phyloP scores from a whole-genome alignment of 2,113 vertebrate genomes.

The Orientallactaga bullata region DNA sequence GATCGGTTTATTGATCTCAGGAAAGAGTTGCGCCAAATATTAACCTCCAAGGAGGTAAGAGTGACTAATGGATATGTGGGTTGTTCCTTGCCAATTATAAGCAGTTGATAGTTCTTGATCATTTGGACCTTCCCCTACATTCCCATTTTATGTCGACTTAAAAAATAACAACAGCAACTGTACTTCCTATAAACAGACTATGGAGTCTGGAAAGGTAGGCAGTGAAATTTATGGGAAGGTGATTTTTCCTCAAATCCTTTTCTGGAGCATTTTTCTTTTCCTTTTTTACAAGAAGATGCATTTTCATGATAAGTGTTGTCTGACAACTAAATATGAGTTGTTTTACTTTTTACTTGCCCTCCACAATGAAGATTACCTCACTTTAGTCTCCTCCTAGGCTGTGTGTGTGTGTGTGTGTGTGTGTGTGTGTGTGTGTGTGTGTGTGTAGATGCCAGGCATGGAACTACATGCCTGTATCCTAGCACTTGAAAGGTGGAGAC shows the following conservation, averaged over 20 bases:
- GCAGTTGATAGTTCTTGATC: constrained; percentile 78
- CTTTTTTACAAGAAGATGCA: not conserved
- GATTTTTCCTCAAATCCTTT: not conserved
- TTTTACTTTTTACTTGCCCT: not conserved
- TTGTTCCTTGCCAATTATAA: constrained; percentile 74
- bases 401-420: not conserved
- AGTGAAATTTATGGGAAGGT: not conserved
- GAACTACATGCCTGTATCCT: not conserved
- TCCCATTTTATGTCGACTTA: constrained; percentile 54
- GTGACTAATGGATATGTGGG: constrained; percentile 42
- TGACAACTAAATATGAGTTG: not conserved
- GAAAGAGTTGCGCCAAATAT: constrained; percentile 92
- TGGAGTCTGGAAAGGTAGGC: not conserved
- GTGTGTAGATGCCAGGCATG: not conserved
- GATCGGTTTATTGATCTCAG: constrained; percentile 96
- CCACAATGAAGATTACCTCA: not conserved
- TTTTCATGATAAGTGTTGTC: constrained; percentile 43
- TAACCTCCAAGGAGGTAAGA: constrained; percentile 87
- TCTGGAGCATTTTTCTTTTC: not conserved
- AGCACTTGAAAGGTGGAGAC: too few relatives aligned
- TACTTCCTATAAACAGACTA: not conserved
- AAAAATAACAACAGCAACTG: not conserved
- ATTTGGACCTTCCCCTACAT: constrained; percentile 77
- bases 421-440: not conserved
- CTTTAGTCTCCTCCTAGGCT: not conserved